phyloP scores from a whole-genome alignment of 2,797 vertebrate genomes.

The Helostoma temminkii region DNA sequence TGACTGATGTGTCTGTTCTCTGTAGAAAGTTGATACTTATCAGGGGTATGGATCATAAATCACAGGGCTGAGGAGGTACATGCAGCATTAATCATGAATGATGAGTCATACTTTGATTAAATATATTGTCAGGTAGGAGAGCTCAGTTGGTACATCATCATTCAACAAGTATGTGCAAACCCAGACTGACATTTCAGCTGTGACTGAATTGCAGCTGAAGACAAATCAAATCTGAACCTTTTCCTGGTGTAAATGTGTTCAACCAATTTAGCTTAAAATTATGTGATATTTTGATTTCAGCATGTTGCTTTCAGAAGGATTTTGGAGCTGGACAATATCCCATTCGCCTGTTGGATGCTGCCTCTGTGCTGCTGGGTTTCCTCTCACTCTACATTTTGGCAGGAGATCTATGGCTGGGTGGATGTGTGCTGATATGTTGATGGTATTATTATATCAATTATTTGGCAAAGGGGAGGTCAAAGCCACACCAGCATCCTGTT shows the following conservation, averaged over 20 bases:
- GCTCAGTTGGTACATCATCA: slow-evolving; percentile 59
- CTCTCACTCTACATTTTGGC: slow-evolving; percentile 66
- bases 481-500: slow-evolving; percentile 87
- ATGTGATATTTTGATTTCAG: slow-evolving; percentile 34
- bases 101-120: slow-evolving; percentile 77
- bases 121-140: slow-evolving; percentile 49
- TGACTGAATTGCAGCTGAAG: slow-evolving; percentile 7
- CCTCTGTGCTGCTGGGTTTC: slow-evolving; percentile 68
- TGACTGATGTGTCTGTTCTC: slow-evolving; percentile 75
- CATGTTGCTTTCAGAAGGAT: slow-evolving; percentile 9
- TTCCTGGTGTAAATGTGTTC: slow-evolving; percentile 24
- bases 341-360: slow-evolving; percentile 61
- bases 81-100: slow-evolving; percentile 66
- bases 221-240: slow-evolving; percentile 26
- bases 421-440: slow-evolving; percentile 88
- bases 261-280: slow-evolving; percentile 25
- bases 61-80: slow-evolving; percentile 56
- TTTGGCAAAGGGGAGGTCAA: slow-evolving; percentile 84
- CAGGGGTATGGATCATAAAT: slow-evolving; percentile 75
- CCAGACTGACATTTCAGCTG: slow-evolving; percentile 33
- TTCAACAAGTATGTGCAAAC: slow-evolving; percentile 46
- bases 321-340: slow-evolving; percentile 60
- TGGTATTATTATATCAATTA: slow-evolving; percentile 88
- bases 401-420: slow-evolving; percentile 80
- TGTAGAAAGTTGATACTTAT: slow-evolving; percentile 77